Evolutionary conservation across 2,113 vertebrate species (phyloP), one percentile per base, ranked within the genome.

Genomic region (Ahaetulla prasina): DNA sequence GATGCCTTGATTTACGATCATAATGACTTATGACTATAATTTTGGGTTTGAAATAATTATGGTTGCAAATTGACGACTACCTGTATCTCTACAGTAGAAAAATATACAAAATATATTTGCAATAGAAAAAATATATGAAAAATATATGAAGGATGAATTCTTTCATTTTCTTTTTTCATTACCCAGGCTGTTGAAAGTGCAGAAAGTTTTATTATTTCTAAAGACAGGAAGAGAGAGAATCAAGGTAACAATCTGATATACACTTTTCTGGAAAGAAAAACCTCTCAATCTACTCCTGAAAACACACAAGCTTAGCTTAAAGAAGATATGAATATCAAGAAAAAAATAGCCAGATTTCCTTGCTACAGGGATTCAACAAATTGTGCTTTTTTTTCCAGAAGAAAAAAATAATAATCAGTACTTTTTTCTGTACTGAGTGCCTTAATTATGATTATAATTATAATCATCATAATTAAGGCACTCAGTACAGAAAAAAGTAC

Each of bases 361-460:
- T 86, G 90, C 55, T 92, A 55, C 91, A 95, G 92, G 49, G 49
- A 90, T 91, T 90, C 80, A 43, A 74, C 85, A 95, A 91, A 55
- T 50, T 50, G 3, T 54, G 63, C 30, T 49, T 35, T 4, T 92
- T 35, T 53, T 52, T 4, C 0, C 85, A 89, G 55, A 88, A 53
- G 12, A 43, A 93, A 94, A 50, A 95, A 57, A 2, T 3, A 30
- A 23, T 27, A 87, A 90, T 45, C 4, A 92, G 90, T 18, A 5
- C 20, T 12, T 23, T 90, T 30, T 88, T 85, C 60, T 80, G 8
- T 1, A 12, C 63, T 68, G 63, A 63, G 11, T 12, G 0, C 25
- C 80, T 86, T 86, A n/a, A 92, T 45, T 63, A 92, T 74, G 22
- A n/a, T 85, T 85, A 45, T n/a, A n/a, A n/a, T n/a, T n/a, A n/a